Evolutionary conservation across 2,888 invertebrate genomes (phyloP).

Genomic region (Cordylochernes scorpioides): DNA sequence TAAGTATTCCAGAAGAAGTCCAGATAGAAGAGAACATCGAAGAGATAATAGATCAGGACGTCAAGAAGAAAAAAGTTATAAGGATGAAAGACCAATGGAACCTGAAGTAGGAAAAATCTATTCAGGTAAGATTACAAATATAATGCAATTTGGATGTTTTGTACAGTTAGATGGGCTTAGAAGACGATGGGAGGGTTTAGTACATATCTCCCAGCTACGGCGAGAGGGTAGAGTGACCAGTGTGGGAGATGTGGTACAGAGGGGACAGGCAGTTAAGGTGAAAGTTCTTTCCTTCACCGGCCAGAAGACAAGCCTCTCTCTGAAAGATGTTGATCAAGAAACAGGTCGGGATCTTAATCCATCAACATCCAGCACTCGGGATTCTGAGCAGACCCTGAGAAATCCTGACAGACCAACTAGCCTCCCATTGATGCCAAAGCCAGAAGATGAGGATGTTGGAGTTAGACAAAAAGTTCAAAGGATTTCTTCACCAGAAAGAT

Average conservation of each 20-base stretch:
- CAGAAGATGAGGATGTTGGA: conserved; percentile 37
- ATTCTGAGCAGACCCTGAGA: conserved; percentile 28
- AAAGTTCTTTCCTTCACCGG: conserved; percentile 62
- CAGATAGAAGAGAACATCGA: no score
- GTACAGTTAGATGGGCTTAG: conserved; percentile 74
- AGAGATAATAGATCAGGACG: no score
- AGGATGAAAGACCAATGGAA: no score
- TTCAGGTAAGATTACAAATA: conserved; percentile 70
- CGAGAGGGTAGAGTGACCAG: conserved; percentile 77
- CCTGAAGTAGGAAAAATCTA: no score
- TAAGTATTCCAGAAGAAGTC: no score
- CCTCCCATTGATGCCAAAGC: conserved; percentile 19
- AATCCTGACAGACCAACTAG: conserved; percentile 72
- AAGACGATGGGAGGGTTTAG: conserved; percentile 70
- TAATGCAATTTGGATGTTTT: conserved; percentile 94
- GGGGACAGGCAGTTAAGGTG: conserved; percentile 66
- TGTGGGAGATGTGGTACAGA: conserved; percentile 69
- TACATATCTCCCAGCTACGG: conserved; percentile 74
- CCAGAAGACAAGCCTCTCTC: conserved; percentile 75
- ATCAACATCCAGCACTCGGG: conserved; percentile 9
- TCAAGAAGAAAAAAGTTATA: no score
- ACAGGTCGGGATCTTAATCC: conserved; percentile 86
- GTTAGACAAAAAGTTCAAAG: conserved; percentile 46
- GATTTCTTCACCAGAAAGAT: conserved; percentile 16
- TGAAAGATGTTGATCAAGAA: conserved; percentile 91